Evolutionary conservation across 2,797 vertebrate species (phyloP), one percentile per base, ranked within the genome.

Genomic region (Iguana delicatissima): DNA sequence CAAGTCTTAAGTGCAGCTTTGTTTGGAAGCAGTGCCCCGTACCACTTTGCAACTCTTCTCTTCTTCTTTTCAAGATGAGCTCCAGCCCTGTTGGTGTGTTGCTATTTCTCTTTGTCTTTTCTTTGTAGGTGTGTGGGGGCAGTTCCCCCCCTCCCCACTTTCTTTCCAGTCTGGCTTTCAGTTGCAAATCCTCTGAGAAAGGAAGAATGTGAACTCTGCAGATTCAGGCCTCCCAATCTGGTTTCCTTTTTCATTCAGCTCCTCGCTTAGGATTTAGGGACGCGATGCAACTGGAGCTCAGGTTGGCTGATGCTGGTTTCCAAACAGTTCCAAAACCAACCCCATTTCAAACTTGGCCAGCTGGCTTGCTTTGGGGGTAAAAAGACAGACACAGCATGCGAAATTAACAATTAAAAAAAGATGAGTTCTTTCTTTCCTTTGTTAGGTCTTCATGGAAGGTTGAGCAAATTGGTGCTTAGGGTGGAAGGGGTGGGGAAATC

Each of bases 21-120:
- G 84, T 90, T 93, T 90, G 92, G 92, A 95, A 94, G 93, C 92
- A 89, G 95, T 91, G 93, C 87, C 7, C 16, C 16, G 3, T 20
- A 4, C 29, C 16, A n/a, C 52, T n/a, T 29, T n/a, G 52, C 14
- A 80, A 57, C 42, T 46, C 42, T 46, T 55, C 1, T 52, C 16
- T n/a, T 59, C 81, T 89, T 85, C 92, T 72, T 32, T 29, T 16
- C 3, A n/a, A 50, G 42, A 6, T 12, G 12, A 13, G 42, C 42
- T 24, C 24, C 76, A n/a, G 16, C 79, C 87, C 93, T 93, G 62
- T 55, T 94, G 94, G 90, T 94, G 89, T 95, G 80, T 82, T n/a
- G 7, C 35, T 0, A 38, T n/a, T 50, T 91, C 38, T 38, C 91
- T 92, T 89, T 87, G 84, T 59, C 52, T n/a, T 88, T 16, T 42